phyloP scores from a whole-genome alignment of 1,140 invertebrate species.

The Drosophila teissieri region DNA sequence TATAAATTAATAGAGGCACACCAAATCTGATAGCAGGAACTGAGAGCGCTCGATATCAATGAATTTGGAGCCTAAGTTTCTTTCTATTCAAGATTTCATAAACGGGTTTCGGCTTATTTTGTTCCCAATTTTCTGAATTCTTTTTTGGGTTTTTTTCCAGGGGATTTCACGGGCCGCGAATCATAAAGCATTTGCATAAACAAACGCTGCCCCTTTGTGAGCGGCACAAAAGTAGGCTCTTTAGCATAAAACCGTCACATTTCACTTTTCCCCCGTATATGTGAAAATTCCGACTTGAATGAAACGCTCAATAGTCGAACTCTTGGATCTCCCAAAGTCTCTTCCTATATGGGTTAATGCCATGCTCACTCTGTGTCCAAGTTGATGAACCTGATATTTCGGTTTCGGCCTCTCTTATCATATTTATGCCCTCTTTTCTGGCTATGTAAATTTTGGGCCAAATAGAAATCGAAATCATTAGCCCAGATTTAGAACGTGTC shows the following conservation, averaged over 20 bases:
- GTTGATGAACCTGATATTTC: constrained; percentile 66
- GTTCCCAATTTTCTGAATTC: constrained; percentile 22
- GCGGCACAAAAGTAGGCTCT: constrained; percentile 35
- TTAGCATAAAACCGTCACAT: constrained; percentile 73
- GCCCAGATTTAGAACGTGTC: constrained; percentile 58
- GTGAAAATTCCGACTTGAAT: constrained; percentile 46
- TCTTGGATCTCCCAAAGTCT: constrained; percentile 11
- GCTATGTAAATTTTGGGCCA: constrained; percentile 31
- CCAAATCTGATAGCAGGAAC: constrained; percentile 27
- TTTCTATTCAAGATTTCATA: constrained; percentile 19
- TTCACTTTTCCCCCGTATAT: constrained; percentile 59
- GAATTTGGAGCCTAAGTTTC: background rate
- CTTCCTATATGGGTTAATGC: constrained; percentile 63
- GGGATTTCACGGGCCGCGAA: constrained; percentile 44
- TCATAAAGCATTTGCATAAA: constrained; percentile 75
- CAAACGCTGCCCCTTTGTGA: constrained; percentile 58
- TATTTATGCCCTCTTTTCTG: constrained; percentile 45
- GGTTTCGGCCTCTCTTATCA: constrained; percentile 52
- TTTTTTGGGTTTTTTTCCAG: constrained; percentile 16
- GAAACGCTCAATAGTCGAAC: constrained; percentile 16
- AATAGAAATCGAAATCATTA: constrained; percentile 62
- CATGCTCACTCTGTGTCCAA: constrained; percentile 46
- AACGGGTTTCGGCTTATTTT: constrained; percentile 17
- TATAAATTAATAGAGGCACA: constrained; percentile 22
- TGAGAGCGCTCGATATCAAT: constrained; percentile 24